Conservation (phyloP, 2,113 vertebrate genomes). For the Pseudopipra pipra region DNA sequence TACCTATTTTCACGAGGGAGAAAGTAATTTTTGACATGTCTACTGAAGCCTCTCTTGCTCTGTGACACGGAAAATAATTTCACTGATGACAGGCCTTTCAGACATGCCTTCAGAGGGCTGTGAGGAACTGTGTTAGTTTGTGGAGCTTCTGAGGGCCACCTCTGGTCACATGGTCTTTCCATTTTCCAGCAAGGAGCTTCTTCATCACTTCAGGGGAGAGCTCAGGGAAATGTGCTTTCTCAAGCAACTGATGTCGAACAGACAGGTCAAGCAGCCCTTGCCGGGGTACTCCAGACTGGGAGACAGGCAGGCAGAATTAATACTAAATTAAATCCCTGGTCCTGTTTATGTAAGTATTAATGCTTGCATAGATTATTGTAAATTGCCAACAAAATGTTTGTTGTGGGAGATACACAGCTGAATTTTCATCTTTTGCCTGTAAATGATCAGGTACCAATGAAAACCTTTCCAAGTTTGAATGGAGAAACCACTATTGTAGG, state of each 20-base stretch:
- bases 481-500: background rate
- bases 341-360: background rate
- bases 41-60: background rate
- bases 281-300: background rate
- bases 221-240: background rate
- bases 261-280: background rate
- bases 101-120: background rate
- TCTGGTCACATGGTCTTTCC: background rate
- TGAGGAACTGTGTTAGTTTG: rapidly evolving
- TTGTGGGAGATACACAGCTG: background rate
- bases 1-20: rapidly evolving
- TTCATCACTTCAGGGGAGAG: background rate
- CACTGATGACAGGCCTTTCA: background rate
- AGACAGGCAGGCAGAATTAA: background rate
- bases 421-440: background rate
- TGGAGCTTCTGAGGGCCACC: background rate
- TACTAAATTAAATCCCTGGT: background rate
- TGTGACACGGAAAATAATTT: background rate
- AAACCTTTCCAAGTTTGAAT: background rate
- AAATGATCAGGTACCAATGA: background rate
- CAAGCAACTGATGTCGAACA: background rate
- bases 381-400: background rate
- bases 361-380: background rate
- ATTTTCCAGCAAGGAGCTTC: background rate
- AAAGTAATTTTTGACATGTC: background rate